A percentile compares a stretch with the other conserved stretches of the same genome.
These are phyloP conservation scores for Leptocoma aspasia DNA, from an alignment of 2,113 vertebrate species.

Conservation along the genomic window DNA sequence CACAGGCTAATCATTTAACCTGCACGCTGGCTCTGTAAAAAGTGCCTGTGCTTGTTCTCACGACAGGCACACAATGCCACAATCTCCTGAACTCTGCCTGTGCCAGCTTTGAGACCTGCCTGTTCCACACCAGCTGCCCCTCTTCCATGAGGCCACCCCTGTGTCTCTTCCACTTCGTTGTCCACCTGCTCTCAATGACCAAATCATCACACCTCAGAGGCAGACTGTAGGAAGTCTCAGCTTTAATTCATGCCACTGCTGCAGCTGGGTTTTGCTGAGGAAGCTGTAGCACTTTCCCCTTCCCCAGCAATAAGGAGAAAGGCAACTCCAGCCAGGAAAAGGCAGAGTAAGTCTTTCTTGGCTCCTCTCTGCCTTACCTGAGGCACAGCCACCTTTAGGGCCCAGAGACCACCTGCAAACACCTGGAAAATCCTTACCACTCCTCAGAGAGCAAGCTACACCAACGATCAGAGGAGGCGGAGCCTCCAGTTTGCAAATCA, in stretches of 20 bases:
- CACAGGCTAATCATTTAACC: not conserved
- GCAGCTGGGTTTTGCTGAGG: not conserved
- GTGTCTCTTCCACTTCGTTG: not conserved
- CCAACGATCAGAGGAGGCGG: accelerated
- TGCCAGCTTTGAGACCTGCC: not conserved
- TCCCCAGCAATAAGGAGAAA: not conserved
- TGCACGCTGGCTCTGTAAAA: not conserved
- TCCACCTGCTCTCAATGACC: accelerated
- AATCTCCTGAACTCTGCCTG: not conserved
- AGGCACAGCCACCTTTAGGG: not conserved
- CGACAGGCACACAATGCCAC: accelerated
- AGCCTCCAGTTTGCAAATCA: not conserved
- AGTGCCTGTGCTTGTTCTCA: accelerated
- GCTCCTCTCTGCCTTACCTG: not conserved
- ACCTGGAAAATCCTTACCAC: not conserved
- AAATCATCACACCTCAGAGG: too few species aligned
- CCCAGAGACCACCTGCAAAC: not conserved
- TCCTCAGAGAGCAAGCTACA: not conserved
- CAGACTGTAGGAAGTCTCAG: not conserved
- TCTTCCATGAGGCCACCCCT: not conserved
- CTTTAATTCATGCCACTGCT: not conserved
- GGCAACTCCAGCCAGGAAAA: accelerated
- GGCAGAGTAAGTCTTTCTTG: not conserved
- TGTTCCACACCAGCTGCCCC: not conserved
- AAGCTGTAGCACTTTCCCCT: not conserved